Evolutionary conservation across 2,797 vertebrate genomes (phyloP).

Genomic region (Crocodylus rhombifer): DNA sequence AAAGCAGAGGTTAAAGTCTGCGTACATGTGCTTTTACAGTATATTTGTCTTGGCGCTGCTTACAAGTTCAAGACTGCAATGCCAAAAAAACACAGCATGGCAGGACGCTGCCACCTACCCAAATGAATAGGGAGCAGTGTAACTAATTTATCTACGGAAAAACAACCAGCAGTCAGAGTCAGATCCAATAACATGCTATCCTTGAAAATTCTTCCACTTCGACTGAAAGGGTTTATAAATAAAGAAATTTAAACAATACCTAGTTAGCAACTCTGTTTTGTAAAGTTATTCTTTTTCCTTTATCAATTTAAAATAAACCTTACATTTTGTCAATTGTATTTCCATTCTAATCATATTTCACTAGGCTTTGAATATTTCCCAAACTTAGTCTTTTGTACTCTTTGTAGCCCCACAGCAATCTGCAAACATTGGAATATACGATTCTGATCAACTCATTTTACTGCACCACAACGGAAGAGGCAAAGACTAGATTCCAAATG

Average conservation of each 20-base stretch:
- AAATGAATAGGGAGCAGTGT: not conserved
- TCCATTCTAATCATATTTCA: constrained; percentile 28
- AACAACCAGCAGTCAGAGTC: not conserved
- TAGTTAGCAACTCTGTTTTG: constrained; percentile 2
- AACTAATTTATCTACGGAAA: not conserved
- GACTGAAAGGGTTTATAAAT: not conserved
- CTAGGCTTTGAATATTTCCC: not conserved
- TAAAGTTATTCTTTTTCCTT: not conserved
- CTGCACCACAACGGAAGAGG: constrained; percentile 4
- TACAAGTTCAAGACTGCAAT: not conserved
- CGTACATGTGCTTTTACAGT: not conserved
- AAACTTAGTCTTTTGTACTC: not conserved
- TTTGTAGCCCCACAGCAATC: not conserved
- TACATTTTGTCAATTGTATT: constrained; percentile 18
- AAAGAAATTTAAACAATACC: not conserved
- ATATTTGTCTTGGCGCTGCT: not conserved
- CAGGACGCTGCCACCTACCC: not conserved
- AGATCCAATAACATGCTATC: not conserved
- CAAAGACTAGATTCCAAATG: constrained; percentile 8
- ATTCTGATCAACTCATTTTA: not conserved
- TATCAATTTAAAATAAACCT: not conserved
- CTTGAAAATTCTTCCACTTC: not conserved
- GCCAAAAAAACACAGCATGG: not conserved
- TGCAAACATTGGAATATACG: not conserved
- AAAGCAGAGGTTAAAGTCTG: not conserved